Conservation (phyloP, 2,888 invertebrate genomes). For the Tuberolachnus salignus region DNA sequence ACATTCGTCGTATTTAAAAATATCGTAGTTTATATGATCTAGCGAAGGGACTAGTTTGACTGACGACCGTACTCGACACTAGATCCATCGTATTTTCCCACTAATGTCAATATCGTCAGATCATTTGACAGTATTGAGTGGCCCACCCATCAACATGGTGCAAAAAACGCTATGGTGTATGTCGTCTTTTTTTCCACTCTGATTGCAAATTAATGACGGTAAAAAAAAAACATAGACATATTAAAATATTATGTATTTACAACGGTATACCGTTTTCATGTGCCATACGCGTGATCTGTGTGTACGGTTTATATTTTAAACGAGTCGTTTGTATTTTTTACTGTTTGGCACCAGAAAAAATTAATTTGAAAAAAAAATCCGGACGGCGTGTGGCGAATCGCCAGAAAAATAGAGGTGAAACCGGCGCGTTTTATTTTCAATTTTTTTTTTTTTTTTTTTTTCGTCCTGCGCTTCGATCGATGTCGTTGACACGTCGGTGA, state of each 20-base stretch:
- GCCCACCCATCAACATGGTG: too few species aligned
- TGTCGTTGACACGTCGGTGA: slow-evolving; percentile 34
- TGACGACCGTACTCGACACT: too few species aligned
- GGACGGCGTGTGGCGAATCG: not conserved
- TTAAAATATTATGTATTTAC: slow-evolving; percentile 1
- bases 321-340: not conserved
- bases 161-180: too few species aligned
- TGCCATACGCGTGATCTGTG: not conserved
- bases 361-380: not conserved
- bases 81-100: too few species aligned
- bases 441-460: not conserved
- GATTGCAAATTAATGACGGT: slow-evolving; percentile 41
- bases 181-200: too few species aligned
- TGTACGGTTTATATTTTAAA: slow-evolving; percentile 26
- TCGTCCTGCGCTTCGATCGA: not conserved
- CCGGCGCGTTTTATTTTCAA: slow-evolving; percentile 19
- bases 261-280: not conserved
- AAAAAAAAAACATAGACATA: not conserved
- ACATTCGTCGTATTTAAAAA: too few species aligned
- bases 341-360: slow-evolving; percentile 17
- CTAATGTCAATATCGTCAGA: too few species aligned
- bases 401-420: not conserved
- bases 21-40: too few species aligned
- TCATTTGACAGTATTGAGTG: too few species aligned
- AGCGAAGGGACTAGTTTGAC: too few species aligned